Evolutionary conservation across 2,113 vertebrate species (phyloP), one percentile per base, ranked within the genome.

Genomic region (Rhea pennata): DNA sequence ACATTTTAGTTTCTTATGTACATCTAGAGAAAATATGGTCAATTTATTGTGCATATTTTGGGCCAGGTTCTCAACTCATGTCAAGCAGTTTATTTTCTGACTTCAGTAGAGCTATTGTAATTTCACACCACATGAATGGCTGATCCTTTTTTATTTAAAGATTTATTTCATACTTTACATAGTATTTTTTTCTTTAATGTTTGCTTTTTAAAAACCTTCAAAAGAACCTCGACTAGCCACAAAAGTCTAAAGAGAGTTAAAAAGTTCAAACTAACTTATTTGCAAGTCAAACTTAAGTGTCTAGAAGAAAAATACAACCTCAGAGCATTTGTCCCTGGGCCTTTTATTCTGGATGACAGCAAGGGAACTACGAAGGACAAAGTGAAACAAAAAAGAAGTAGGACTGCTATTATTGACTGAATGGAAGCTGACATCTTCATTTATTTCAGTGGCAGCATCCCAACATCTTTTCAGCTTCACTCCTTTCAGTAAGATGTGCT

Each of bases 351-450:
- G 51, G 24, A 31, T 89, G 92, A 97, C 83, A 97, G 80, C 86
- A 93, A 95, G 48, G 79, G 27, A 90, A 42, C 87, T 61, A 39
- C 12, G 33, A 95, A 97, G 67, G 71, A 94, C 65, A 75, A 96
- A 72, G 59, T 36, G 21, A 92, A 93, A 84, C 27, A 72, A 66
- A 92, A 94, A 92, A 85, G 48, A 84, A 90, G 42, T 53, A 61
- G 17, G 62, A 86, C 76, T 79, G 77, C 76, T 95, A 6, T 62
- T 76, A 73, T 5, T 78, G 64, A 95, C 67, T 90, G 78, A 78
- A 96, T 87, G n/a, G 83, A 74, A 90, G 72, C 59, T 92, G 90
- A 94, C 87, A 92, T 84, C 96, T 95, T 95, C 80, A 91, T 95
- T 96, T 88, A 95, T 90, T 96, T 96, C 89, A 77, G 10, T 93